phyloP scores from a whole-genome alignment of 2,888 invertebrate species.

The Timema podura region DNA sequence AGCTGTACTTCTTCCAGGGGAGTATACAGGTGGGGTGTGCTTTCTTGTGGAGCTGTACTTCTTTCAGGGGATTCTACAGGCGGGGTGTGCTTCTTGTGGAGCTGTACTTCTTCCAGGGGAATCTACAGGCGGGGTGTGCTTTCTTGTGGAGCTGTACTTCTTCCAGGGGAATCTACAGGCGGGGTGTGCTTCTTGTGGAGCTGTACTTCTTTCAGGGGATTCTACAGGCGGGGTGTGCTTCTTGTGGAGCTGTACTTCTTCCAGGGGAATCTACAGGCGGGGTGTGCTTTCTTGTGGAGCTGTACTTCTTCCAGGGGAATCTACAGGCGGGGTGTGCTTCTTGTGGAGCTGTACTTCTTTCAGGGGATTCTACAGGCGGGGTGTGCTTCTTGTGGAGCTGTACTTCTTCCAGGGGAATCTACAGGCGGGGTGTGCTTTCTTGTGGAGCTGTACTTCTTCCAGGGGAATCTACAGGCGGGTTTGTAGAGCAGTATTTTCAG shows the following conservation, averaged over 20 bases:
- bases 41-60: neutral
- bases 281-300: slow-evolving; percentile 5
- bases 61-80: slow-evolving; percentile 9
- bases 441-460: neutral
- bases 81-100: no score
- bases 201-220: slow-evolving; percentile 2
- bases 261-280: slow-evolving; percentile 8
- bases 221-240: slow-evolving; percentile 6
- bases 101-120: slow-evolving; percentile 2
- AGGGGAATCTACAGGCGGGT: slow-evolving; percentile 1
- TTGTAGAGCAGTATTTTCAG: no score
- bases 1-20: neutral
- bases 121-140: slow-evolving; percentile 8
- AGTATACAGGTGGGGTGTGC: slow-evolving; percentile 5
- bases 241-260: slow-evolving; percentile 2
- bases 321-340: no score
- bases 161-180: slow-evolving; percentile 7
- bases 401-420: slow-evolving; percentile 1
- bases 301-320: neutral
- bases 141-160: slow-evolving; percentile 2
- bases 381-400: no score
- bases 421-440: slow-evolving; percentile 13
- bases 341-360: neutral
- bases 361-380: slow-evolving; percentile 7
- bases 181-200: no score